Evolutionary conservation across 2,113 vertebrate species (phyloP).

Genomic region (Stictonetta naevosa): DNA sequence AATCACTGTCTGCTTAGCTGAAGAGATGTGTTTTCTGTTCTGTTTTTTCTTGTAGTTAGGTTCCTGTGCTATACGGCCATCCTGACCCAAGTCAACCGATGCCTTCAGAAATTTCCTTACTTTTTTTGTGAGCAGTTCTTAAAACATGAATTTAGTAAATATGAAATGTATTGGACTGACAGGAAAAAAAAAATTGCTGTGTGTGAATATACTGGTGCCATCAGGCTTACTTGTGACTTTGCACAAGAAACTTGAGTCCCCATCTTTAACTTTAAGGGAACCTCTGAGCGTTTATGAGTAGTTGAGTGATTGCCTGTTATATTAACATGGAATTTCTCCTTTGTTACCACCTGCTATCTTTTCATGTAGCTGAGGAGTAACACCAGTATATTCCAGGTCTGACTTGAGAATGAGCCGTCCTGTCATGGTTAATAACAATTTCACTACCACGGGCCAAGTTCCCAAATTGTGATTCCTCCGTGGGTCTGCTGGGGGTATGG

Average conservation of each 20-base stretch:
- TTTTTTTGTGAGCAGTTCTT: neutral
- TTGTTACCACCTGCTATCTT: neutral
- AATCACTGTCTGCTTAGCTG: slow-evolving; percentile 19
- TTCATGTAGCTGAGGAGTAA: neutral
- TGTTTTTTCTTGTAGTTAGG: neutral
- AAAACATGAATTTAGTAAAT: neutral
- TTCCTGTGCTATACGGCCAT: neutral
- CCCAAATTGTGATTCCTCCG: neutral
- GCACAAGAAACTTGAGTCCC: neutral
- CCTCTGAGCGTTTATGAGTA: neutral
- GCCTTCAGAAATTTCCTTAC: neutral
- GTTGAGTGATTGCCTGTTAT: neutral
- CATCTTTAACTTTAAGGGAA: neutral
- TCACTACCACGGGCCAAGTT: neutral
- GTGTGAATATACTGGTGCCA: neutral
- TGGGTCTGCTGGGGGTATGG: neutral
- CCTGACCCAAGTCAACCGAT: neutral
- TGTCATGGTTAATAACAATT: neutral
- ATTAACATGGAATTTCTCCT: neutral
- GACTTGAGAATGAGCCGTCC: neutral
- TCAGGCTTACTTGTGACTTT: neutral
- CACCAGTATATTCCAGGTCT: neutral
- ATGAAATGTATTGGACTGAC: neutral
- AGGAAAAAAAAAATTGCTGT: neutral
- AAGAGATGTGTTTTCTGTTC: neutral